Evolutionary conservation across 2,113 vertebrate genomes (phyloP), one percentile per base, ranked within the genome.

Genomic region (Oreocharis arfaki): DNA sequence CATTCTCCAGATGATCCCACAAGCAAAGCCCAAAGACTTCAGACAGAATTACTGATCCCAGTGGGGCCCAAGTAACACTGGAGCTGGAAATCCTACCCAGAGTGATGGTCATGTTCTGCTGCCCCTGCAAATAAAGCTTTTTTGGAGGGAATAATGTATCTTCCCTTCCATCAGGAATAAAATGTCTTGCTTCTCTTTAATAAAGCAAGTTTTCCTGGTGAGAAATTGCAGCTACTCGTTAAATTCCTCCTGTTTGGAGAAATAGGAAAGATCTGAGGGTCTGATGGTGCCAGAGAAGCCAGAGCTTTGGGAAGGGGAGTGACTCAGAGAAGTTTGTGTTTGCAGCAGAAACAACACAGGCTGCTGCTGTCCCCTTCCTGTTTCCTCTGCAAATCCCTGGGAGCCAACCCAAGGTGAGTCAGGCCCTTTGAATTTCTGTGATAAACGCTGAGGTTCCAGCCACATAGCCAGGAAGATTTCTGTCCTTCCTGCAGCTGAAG

Each of bases 401-500:
- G 37, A 83, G 63, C 61, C 82, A 47, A 3, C 30, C 33, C 89
- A 60, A 85, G 89, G 89, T 60, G 93, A 90, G 93, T 82, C 85
- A 70, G 37, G 20, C 26, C 21, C 84, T 60, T 22, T 13, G 49
- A 7, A 30, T 71, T 63, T 35, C 78, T 82, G 30, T 8, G 57
- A 59, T 61, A 87, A 80, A 70, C 28, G 26, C 49, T 2, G 52
- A 60, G 84, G 12, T 52, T 61, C 28, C 60, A 35, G 37, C 23
- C 85, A 41, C 46, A 6, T 0, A 7, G 39, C 42, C 67, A 39
- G 91, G 44, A 50, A 35, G 7, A 53, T 71, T 35, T 63, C 35
- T 0, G 4, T 16, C 75, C 71, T 68, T 35, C 63, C 70, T 44
- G 50, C 64, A 30, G 52, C 52, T 23, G 14, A 39, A 26, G 47